phyloP scores from a whole-genome alignment of 1,140 invertebrate genomes.

The Meloidogyne exigua region DNA sequence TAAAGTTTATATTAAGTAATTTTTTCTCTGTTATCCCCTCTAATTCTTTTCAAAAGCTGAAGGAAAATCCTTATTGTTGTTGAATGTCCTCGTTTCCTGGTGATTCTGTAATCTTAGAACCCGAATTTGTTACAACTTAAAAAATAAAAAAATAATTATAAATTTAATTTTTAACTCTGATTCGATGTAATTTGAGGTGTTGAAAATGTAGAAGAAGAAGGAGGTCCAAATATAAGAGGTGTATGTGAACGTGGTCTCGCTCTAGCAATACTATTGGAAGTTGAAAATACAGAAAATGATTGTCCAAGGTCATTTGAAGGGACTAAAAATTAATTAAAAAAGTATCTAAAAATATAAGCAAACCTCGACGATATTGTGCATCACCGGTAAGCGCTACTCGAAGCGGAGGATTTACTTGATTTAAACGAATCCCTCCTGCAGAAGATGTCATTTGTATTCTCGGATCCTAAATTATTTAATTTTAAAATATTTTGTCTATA shows the following conservation, averaged over 20 bases:
- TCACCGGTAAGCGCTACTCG: conserved; percentile 56
- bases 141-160: too few relatives aligned
- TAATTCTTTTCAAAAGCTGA: too few relatives aligned
- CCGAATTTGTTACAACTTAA: too few relatives aligned
- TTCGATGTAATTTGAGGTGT: not conserved
- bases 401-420: conserved; percentile 29
- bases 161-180: not conserved
- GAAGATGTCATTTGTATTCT: conserved; percentile 40
- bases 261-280: conserved; percentile 44
- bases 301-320: conserved; percentile 37
- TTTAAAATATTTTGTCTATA: not conserved
- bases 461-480: conserved; percentile 54
- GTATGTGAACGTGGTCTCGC: conserved; percentile 43
- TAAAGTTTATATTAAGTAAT: too few relatives aligned
- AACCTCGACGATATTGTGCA: conserved; percentile 41
- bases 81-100: too few relatives aligned
- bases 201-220: not conserved
- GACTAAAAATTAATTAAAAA: conserved; percentile 18
- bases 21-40: too few relatives aligned
- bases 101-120: too few relatives aligned
- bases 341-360: conserved; percentile 27
- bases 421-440: not conserved
- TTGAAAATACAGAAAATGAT: conserved; percentile 29
- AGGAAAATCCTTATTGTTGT: too few relatives aligned
- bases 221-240: not conserved